Conservation (phyloP, 2,113 vertebrate genomes). For the Lethenteron reissneri region DNA sequence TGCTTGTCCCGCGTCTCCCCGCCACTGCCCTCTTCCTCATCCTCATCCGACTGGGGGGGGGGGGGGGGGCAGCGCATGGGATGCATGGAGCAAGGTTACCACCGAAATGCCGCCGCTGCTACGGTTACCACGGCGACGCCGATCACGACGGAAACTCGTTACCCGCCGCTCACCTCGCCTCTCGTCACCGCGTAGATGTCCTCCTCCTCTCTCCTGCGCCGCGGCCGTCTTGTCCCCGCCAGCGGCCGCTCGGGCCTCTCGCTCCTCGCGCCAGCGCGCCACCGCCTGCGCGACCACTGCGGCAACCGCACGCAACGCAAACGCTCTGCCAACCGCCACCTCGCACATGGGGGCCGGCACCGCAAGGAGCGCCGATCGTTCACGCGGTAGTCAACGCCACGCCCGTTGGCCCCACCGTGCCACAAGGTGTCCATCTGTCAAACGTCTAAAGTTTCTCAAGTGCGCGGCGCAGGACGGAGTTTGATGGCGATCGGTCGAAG, state of each 20-base stretch:
- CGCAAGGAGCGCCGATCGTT: neutral
- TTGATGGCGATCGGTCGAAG: too few relatives aligned
- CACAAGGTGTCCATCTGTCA: too few relatives aligned
- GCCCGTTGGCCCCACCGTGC: too few relatives aligned
- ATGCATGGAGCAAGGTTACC: too few relatives aligned
- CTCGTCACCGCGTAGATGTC: conserved; percentile 51
- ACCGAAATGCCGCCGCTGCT: too few relatives aligned
- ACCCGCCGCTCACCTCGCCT: conserved; percentile 34
- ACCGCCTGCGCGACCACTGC: conserved; percentile 44
- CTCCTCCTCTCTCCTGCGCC: conserved; percentile 51
- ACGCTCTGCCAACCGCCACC: neutral
- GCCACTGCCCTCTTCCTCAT: conserved; percentile 15
- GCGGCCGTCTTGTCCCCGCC: conserved; percentile 21
- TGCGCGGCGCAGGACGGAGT: too few relatives aligned
- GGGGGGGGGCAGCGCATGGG: neutral
- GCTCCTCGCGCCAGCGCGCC: conserved; percentile 57
- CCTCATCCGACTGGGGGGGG: conserved; percentile 37
- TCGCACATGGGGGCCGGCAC: neutral
- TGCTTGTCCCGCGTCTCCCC: conserved; percentile 45
- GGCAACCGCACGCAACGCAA: conserved; percentile 7
- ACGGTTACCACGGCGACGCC: too few relatives aligned
- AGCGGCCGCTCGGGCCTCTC: conserved; percentile 30
- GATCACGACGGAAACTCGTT: too few relatives aligned
- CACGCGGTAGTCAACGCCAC: too few relatives aligned
- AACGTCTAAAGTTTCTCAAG: too few relatives aligned